phyloP scores from a whole-genome alignment of 2,113 vertebrate species.

The Pagrus major region DNA sequence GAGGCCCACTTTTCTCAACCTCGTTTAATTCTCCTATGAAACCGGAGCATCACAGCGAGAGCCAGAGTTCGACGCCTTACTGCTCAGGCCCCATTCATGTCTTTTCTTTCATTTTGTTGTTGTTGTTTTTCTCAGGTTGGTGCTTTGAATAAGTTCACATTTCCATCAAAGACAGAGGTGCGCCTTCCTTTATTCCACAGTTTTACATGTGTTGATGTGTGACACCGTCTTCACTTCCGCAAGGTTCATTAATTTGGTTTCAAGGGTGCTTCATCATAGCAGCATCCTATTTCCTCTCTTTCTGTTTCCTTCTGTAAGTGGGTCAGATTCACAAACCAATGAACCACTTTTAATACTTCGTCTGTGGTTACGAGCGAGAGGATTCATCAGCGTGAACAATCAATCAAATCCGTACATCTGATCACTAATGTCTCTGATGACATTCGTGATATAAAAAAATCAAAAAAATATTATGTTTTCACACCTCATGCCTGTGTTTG shows the following conservation, averaged over 20 bases:
- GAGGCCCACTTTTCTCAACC: slow-evolving; percentile 82
- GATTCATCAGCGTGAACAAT: slow-evolving; percentile 55
- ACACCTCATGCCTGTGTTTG: neutral
- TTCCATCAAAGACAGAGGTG: neutral
- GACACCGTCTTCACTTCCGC: slow-evolving; percentile 7
- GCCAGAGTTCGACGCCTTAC: slow-evolving; percentile 18
- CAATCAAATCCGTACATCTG: slow-evolving; percentile 34
- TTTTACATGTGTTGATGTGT: slow-evolving; percentile 17
- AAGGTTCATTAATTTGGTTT: slow-evolving; percentile 46
- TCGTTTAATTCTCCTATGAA: slow-evolving; percentile 69
- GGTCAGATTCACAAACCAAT: slow-evolving; percentile 62
- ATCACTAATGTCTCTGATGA: slow-evolving; percentile 50
- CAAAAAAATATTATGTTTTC: slow-evolving; percentile 39
- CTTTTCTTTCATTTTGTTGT: slow-evolving; percentile 15
- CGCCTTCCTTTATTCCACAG: neutral
- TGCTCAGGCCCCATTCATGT: slow-evolving; percentile 13
- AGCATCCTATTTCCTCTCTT: neutral
- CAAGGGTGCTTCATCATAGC: slow-evolving; percentile 3
- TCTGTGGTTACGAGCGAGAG: slow-evolving; percentile 12
- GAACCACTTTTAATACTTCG: slow-evolving; percentile 40
- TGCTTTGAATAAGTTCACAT: slow-evolving; percentile 26
- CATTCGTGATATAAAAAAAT: slow-evolving; percentile 36
- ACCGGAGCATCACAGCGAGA: slow-evolving; percentile 33
- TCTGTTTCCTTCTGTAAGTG: slow-evolving; percentile 44
- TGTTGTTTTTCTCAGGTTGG: neutral